Percentiles rank a stretch among this genome's conserved stretches.
These are phyloP conservation scores for Araneus ventricosus DNA, from an alignment of 1,140 invertebrate genomes.

Conservation along the genomic window DNA sequence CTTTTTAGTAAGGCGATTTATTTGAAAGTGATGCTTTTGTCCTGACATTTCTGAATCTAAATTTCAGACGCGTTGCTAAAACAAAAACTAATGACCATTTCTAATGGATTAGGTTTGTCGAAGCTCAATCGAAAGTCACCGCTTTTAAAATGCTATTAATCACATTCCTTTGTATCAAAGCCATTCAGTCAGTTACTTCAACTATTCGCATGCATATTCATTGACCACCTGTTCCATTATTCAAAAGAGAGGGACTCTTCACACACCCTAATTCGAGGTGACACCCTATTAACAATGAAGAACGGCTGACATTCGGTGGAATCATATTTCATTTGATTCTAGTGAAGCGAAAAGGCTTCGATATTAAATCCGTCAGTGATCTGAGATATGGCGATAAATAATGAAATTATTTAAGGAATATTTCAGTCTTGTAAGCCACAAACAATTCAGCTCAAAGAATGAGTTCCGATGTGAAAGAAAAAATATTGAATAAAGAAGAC, in stretches of 20 bases:
- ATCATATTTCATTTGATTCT: background rate
- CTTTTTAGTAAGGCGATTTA: too few relatives aligned
- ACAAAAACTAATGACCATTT: background rate
- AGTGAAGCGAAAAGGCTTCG: background rate
- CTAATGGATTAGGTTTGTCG: background rate
- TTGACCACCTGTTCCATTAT: background rate
- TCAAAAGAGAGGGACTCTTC: background rate
- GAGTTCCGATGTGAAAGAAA: too few relatives aligned
- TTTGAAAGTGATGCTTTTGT: too few relatives aligned
- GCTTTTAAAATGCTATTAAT: background rate
- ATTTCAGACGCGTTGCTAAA: background rate
- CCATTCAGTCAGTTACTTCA: background rate
- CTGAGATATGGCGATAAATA: background rate
- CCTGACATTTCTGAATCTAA: too few relatives aligned
- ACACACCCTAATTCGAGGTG: background rate
- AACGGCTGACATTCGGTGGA: background rate
- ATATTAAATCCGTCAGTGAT: background rate
- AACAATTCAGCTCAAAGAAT: too few relatives aligned
- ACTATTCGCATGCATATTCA: background rate
- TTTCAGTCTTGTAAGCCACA: too few relatives aligned
- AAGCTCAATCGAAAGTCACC: background rate
- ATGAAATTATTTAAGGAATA: background rate
- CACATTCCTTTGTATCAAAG: background rate
- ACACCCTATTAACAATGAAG: constrained; percentile 1
- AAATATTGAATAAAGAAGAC: too few relatives aligned